Conservation (phyloP, 2,797 vertebrate genomes). For the Sebastes hubbsi region DNA sequence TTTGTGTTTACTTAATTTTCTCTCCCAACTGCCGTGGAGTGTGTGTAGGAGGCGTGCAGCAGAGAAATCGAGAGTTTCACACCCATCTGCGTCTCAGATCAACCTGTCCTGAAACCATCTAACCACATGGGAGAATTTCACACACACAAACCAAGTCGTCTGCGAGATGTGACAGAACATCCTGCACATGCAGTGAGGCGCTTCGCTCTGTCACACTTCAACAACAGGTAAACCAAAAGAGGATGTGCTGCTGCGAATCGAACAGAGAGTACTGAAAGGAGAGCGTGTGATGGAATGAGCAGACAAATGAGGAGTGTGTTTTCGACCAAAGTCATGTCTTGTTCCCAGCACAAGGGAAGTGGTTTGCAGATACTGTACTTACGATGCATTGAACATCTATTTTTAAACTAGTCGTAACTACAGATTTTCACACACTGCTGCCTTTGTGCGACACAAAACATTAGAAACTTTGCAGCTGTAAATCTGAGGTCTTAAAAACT, state of each 20-base stretch:
- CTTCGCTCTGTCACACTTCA: slow-evolving; percentile 32
- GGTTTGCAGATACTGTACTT: slow-evolving; percentile 47
- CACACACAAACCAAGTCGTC: slow-evolving; percentile 45
- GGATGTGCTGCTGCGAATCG: slow-evolving; percentile 46
- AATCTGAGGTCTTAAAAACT: neutral
- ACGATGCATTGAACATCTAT: slow-evolving; percentile 30
- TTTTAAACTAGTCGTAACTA: slow-evolving; percentile 32
- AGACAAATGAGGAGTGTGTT: slow-evolving; percentile 51
- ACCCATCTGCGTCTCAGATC: slow-evolving; percentile 56
- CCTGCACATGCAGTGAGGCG: slow-evolving; percentile 56
- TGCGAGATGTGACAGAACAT: slow-evolving; percentile 68
- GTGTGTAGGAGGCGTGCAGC: slow-evolving; percentile 49
- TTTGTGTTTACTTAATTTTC: slow-evolving; percentile 30
- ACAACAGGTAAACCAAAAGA: slow-evolving; percentile 51
- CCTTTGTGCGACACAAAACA: neutral
- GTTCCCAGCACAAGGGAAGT: slow-evolving; percentile 69
- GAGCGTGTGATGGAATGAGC: slow-evolving; percentile 34
- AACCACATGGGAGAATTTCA: slow-evolving; percentile 69
- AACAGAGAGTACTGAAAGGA: slow-evolving; percentile 34
- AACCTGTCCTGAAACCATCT: slow-evolving; percentile 68
- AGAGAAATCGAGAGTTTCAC: slow-evolving; percentile 57
- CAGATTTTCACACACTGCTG: slow-evolving; percentile 3
- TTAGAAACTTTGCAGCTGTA: neutral
- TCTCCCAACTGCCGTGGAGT: slow-evolving; percentile 12
- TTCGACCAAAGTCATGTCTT: slow-evolving; percentile 45